These are phyloP conservation scores for Drosophila nr. fundita DNA, from an alignment of 2,888 invertebrate genomes.

Conservation along the genomic window DNA sequence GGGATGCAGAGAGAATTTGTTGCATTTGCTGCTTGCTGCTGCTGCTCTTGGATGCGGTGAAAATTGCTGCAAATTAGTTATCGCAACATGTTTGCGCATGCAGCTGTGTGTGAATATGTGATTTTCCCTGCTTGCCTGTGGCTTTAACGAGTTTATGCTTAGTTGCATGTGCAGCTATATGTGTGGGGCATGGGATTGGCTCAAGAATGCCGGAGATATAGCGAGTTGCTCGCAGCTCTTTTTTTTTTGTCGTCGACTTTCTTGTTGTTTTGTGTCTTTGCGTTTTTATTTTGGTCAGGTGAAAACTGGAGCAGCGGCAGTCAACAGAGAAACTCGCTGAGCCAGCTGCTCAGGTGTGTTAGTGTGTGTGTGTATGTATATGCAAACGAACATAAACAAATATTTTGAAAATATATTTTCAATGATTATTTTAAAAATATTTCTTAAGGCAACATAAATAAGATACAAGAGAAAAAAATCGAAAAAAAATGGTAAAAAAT, in stretches of 20 bases:
- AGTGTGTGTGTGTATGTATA: not conserved
- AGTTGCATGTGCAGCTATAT: constrained; percentile 50
- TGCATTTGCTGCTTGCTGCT: constrained; percentile 34
- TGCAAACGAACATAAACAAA: not conserved
- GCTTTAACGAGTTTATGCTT: constrained; percentile 70
- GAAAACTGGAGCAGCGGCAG: constrained; percentile 59
- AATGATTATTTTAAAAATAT: not conserved
- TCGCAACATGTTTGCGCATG: constrained; percentile 36
- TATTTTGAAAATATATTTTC: not conserved
- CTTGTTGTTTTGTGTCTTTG: constrained; percentile 15
- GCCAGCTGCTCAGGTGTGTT: not conserved
- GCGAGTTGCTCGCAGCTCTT: constrained; percentile 23
- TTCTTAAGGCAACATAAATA: not conserved
- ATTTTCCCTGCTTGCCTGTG: constrained; percentile 43
- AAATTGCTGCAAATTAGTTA: constrained; percentile 73
- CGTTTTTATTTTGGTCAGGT: constrained; percentile 44
- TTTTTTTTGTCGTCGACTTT: not conserved
- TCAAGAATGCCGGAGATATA: constrained; percentile 46
- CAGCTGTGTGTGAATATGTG: constrained; percentile 30
- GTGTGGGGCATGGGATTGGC: constrained; percentile 29
- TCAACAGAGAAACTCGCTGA: constrained; percentile 29
- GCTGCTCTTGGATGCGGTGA: constrained; percentile 55
- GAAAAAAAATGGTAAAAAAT: not conserved
- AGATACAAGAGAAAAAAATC: not conserved
- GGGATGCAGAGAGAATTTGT: constrained; percentile 34